phyloP scores from a whole-genome alignment of 2,797 vertebrate species.

The Hippoglossus hippoglossus region DNA sequence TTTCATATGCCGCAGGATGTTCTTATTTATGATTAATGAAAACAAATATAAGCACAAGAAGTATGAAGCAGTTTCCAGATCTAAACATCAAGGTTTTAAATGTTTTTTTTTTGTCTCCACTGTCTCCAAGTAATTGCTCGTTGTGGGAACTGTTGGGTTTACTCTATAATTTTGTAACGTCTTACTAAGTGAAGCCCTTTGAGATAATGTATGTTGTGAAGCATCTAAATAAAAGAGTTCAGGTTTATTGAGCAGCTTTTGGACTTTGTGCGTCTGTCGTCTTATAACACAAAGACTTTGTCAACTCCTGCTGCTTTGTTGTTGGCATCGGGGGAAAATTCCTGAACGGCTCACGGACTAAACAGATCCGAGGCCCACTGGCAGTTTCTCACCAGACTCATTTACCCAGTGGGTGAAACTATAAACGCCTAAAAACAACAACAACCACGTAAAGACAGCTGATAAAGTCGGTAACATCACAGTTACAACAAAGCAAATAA shows the following conservation, averaged over 20 bases:
- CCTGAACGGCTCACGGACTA: constrained; percentile 13
- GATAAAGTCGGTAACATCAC: constrained; percentile 5
- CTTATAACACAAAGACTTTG: constrained; percentile 9
- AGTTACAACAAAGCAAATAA: neutral
- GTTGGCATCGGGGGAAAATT: neutral
- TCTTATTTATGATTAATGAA: too few relatives aligned
- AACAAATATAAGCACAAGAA: too few relatives aligned
- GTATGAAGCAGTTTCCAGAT: too few relatives aligned
- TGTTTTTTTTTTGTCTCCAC: too few relatives aligned
- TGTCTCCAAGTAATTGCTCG: too few relatives aligned
- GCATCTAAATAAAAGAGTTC: too few relatives aligned
- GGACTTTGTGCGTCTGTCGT: neutral
- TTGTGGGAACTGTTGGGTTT: too few relatives aligned
- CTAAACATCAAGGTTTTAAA: too few relatives aligned
- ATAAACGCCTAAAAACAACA: neutral
- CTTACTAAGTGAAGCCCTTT: too few relatives aligned
- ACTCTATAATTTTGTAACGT: too few relatives aligned
- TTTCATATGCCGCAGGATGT: too few relatives aligned
- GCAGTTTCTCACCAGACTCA: constrained; percentile 21
- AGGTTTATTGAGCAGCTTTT: neutral
- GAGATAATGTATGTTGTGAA: too few relatives aligned
- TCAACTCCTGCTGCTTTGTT: neutral
- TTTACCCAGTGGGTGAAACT: constrained; percentile 13
- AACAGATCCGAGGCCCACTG: neutral
- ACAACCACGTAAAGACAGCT: constrained; percentile 27